These are phyloP conservation scores for Scolopax rusticola DNA, from an alignment of 2,797 vertebrate genomes.

Conservation along the genomic window DNA sequence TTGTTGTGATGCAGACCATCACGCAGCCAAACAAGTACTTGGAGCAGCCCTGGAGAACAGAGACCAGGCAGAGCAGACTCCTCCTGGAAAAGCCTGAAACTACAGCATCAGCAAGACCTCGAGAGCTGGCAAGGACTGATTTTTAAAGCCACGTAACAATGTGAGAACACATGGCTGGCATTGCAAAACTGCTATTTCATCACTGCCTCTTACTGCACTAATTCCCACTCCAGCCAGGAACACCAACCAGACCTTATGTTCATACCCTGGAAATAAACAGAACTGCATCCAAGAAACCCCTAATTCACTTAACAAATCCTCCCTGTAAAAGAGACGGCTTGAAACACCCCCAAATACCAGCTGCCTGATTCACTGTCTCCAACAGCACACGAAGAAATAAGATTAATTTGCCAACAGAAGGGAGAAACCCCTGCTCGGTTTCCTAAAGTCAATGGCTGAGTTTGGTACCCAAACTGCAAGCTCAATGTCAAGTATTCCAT, in stretches of 20 bases:
- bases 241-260: too few species aligned
- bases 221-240: not conserved
- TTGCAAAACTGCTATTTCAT: not conserved
- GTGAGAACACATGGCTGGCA: not conserved
- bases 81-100: not conserved
- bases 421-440: not conserved
- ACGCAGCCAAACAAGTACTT: not conserved
- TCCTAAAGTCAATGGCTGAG: not conserved
- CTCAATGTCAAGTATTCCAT: not conserved
- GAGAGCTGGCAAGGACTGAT: not conserved
- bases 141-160: not conserved
- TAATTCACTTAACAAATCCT: not conserved
- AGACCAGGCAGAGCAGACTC: not conserved
- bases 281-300: not conserved
- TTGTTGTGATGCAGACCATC: not conserved
- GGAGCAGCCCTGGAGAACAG: not conserved
- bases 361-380: not conserved
- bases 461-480: not conserved
- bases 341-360: not conserved
- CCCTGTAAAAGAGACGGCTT: not conserved
- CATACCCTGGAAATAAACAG: not conserved
- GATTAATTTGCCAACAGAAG: too few species aligned
- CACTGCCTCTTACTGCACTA: not conserved
- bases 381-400: not conserved
- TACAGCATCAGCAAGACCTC: not conserved